Evolutionary conservation across 2,113 vertebrate genomes (phyloP).

Genomic region (Rattus rattus): DNA sequence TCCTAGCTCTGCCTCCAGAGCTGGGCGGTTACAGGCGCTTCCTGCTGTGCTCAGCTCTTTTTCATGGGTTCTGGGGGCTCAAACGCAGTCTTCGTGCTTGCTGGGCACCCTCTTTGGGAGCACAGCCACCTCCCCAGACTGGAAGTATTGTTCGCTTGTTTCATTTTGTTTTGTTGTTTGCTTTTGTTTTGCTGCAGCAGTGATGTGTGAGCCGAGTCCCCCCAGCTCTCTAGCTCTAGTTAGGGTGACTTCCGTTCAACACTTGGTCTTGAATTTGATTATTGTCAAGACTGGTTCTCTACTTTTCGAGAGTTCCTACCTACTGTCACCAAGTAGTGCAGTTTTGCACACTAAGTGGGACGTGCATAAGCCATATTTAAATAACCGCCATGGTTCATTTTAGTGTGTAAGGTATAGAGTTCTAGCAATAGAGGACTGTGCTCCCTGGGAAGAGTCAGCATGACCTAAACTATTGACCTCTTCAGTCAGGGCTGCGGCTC

Average conservation of each 20-base stretch:
- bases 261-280: not conserved
- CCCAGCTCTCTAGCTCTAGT: not conserved
- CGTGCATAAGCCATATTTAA: not conserved
- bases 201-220: not conserved
- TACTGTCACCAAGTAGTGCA: not conserved
- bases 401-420: not conserved
- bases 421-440: not conserved
- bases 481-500: not conserved
- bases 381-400: not conserved
- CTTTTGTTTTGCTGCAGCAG: not conserved
- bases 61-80: not conserved
- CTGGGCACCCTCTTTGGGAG: not conserved
- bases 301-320: not conserved
- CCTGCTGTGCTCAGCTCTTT: not conserved
- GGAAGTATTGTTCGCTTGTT: not conserved
- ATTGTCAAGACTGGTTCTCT: not conserved
- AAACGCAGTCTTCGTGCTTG: not conserved
- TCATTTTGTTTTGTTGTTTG: not conserved
- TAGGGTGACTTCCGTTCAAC: not conserved
- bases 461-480: not conserved
- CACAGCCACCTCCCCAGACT: not conserved
- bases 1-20: not conserved
- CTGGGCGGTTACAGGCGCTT: not conserved
- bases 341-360: not conserved
- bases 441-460: not conserved